Evolutionary conservation across 2,797 vertebrate genomes (phyloP), one percentile per base, ranked within the genome.

Genomic region (Dallia pectoralis): DNA sequence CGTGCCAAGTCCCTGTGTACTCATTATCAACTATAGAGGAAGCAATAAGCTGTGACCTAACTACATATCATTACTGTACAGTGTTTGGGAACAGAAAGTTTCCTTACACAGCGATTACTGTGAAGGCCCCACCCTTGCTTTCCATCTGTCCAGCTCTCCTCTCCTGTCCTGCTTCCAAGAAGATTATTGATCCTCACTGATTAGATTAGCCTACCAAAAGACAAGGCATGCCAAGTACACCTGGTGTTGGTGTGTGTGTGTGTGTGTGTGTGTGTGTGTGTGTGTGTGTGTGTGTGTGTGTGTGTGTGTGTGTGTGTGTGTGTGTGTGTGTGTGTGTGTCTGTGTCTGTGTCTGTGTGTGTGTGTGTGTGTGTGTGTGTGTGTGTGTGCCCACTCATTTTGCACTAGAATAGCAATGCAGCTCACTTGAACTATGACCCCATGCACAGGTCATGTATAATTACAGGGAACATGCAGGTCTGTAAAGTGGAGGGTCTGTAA

Each of bases 11-110:
- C 44, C 67, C 29, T 68, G 67, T 18, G 40, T 15, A 68, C 67
- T 30, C 36, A 18, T 8, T 48, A 68, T 68, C 30, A 30, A 64
- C 18, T 19, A 74, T 11, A 29, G 15, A 73, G 40, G 25, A 74
- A 73, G 75, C 36, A 29, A 33, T 29, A 30, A 68, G 27, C 47
- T 29, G 44, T 79, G 75, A 77, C 36, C 4, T 11, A 69, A 74
- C 73, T 67, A 61, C 16, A 33, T 33, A 18, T 30, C 67, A 68
- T 49, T 48, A 68, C 53, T 59, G 53, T 59, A 59, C 40, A 22
- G 49, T 68, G 67, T 68, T 47, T 29, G 40, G 66, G 40, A 47
- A 68, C 36, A 29, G 25, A 15, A 30, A 18, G 25, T 2, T 14
- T 62, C 61, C 29, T 63, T 5, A 62, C 15, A 29, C 16, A 64